phyloP scores from a whole-genome alignment of 2,888 invertebrate species.

The Acronicta alni region DNA sequence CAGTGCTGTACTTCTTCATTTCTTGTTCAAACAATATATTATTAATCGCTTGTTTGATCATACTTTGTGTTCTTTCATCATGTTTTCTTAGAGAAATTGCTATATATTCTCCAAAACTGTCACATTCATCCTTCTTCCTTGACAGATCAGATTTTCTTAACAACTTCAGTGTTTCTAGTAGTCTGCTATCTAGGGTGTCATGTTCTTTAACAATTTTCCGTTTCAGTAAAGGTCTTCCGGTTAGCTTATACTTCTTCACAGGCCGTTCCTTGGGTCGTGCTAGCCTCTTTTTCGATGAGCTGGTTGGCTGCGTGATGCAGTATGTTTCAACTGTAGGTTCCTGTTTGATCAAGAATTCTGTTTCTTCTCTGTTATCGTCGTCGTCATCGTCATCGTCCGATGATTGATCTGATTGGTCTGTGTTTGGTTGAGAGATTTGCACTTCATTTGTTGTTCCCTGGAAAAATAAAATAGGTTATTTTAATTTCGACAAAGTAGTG shows the following conservation, averaged over 20 bases:
- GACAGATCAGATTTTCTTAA: slow-evolving; percentile 66
- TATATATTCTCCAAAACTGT: slow-evolving; percentile 84
- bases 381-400: slow-evolving; percentile 54
- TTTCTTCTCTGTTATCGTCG: slow-evolving; percentile 47
- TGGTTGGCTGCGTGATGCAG: slow-evolving; percentile 15
- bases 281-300: slow-evolving; percentile 4
- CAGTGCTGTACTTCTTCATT: slow-evolving; percentile 78
- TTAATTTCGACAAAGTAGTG: not conserved
- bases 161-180: slow-evolving; percentile 68
- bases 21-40: slow-evolving; percentile 85
- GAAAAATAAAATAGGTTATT: slow-evolving; percentile 1
- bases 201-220: slow-evolving; percentile 48
- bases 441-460: slow-evolving; percentile 37
- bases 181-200: slow-evolving; percentile 60
- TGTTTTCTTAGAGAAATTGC: slow-evolving; percentile 82
- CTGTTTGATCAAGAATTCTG: slow-evolving; percentile 66
- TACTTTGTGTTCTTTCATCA: slow-evolving; percentile 79
- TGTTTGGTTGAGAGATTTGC: slow-evolving; percentile 21
- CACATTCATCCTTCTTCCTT: slow-evolving; percentile 82
- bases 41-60: slow-evolving; percentile 85
- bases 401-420: slow-evolving; percentile 40
- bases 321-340: slow-evolving; percentile 58
- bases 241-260: slow-evolving; percentile 36
- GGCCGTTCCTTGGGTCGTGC: slow-evolving; percentile 23
- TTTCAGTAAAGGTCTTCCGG: slow-evolving; percentile 44